Conservation (phyloP, 2,113 vertebrate genomes). For the Chunga burmeisteri region DNA sequence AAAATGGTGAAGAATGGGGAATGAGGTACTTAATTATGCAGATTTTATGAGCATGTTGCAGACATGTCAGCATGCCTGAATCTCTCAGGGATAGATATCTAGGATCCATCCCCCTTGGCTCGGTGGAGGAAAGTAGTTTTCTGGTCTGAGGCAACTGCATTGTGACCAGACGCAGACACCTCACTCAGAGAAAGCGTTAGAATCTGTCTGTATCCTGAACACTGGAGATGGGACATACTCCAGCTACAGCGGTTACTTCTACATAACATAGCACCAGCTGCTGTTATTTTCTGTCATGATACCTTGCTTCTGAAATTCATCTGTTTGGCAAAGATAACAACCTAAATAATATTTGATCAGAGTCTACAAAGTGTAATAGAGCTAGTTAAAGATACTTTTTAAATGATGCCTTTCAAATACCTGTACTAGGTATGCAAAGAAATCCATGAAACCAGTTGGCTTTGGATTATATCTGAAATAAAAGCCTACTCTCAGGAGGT, state of each 20-base stretch:
- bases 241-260: not conserved
- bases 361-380: not conserved
- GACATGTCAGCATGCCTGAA: not conserved
- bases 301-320: not conserved
- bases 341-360: not conserved
- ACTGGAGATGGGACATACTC: not conserved
- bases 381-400: not conserved
- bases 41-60: not conserved
- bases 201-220: not conserved
- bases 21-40: not conserved
- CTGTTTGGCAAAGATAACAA: not conserved
- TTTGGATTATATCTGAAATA: not conserved
- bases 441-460: not conserved
- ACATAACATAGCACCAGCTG: not conserved
- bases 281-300: not conserved
- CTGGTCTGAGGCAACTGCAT: not conserved
- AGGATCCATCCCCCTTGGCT: not conserved
- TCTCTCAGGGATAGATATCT: not conserved
- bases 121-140: not conserved
- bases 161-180: not conserved
- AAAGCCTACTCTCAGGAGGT: not conserved
- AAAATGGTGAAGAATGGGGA: not conserved
- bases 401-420: not conserved
- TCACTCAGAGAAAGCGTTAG: accelerated
- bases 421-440: not conserved